Conservation (phyloP, 1,140 invertebrate genomes). For the Heliconius hermathena region DNA sequence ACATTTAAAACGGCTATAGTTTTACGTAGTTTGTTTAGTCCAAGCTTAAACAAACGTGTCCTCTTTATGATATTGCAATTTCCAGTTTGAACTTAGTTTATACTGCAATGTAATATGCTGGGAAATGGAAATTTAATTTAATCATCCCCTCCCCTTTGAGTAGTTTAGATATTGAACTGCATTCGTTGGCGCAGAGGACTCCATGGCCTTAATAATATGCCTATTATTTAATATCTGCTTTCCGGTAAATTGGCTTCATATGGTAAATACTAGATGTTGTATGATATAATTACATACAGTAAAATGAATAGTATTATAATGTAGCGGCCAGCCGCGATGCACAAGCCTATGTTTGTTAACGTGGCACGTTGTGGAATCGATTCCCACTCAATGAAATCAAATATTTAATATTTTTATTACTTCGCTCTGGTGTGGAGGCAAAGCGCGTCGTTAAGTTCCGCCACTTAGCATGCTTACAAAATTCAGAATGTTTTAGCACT, state of each 20-base stretch:
- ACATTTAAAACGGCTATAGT: neutral
- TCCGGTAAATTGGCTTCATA: neutral
- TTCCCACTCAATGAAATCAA: too few relatives aligned
- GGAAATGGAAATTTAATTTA: slow-evolving; percentile 21
- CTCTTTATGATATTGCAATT: slow-evolving; percentile 23
- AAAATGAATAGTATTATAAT: too few relatives aligned
- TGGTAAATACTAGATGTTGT: neutral
- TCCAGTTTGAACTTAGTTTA: slow-evolving; percentile 15
- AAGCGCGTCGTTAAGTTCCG: too few relatives aligned
- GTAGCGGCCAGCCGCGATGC: too few relatives aligned
- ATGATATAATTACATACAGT: neutral
- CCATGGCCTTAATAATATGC: neutral
- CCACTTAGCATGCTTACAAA: too few relatives aligned
- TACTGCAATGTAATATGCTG: slow-evolving; percentile 17
- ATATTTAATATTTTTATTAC: too few relatives aligned
- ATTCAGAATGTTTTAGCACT: too few relatives aligned
- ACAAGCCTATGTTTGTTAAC: too few relatives aligned
- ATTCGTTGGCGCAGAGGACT: slow-evolving; percentile 5
- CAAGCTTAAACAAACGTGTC: slow-evolving; percentile 17
- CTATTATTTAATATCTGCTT: neutral
- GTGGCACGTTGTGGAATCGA: too few relatives aligned
- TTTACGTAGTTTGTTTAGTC: neutral
- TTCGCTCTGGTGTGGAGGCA: too few relatives aligned
- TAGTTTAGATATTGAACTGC: slow-evolving; percentile 22
- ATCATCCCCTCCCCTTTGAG: too few relatives aligned